Evolutionary conservation across 2,113 vertebrate species (phyloP).

Genomic region (Zootoca vivipara): DNA sequence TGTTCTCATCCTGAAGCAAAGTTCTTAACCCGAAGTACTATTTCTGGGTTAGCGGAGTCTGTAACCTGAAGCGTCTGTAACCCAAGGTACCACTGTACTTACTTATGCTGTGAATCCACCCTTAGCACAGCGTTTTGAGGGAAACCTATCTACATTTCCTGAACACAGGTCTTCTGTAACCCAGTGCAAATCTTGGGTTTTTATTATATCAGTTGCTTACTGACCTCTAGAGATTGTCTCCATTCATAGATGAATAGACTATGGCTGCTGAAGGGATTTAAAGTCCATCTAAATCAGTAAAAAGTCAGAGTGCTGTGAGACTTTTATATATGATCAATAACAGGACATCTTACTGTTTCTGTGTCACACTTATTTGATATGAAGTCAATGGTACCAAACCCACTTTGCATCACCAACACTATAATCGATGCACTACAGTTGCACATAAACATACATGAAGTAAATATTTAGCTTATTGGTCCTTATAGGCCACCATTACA

Average conservation of each 20-base stretch:
- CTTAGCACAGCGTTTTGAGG: background rate
- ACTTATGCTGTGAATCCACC: background rate
- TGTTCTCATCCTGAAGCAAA: too few species aligned
- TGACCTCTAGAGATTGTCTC: background rate
- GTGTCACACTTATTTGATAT: background rate
- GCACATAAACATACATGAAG: background rate
- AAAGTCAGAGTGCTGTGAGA: background rate
- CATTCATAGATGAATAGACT: background rate
- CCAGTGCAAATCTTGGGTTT: background rate
- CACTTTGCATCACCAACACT: background rate
- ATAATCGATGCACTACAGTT: background rate
- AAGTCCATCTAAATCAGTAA: background rate
- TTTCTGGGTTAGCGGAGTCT: too few species aligned
- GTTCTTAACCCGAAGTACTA: too few species aligned
- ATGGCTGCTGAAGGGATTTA: background rate
- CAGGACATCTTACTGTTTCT: background rate
- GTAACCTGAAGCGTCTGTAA: too few species aligned
- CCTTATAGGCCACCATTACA: background rate
- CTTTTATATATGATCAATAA: background rate
- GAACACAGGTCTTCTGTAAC: background rate
- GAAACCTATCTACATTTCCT: background rate
- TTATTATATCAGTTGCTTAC: background rate
- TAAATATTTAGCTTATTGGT: background rate
- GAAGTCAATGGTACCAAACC: background rate
- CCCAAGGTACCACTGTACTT: too few species aligned